Evolutionary conservation across 2,797 vertebrate species (phyloP), one percentile per base, ranked within the genome.

Genomic region (Bradypus variegatus): DNA sequence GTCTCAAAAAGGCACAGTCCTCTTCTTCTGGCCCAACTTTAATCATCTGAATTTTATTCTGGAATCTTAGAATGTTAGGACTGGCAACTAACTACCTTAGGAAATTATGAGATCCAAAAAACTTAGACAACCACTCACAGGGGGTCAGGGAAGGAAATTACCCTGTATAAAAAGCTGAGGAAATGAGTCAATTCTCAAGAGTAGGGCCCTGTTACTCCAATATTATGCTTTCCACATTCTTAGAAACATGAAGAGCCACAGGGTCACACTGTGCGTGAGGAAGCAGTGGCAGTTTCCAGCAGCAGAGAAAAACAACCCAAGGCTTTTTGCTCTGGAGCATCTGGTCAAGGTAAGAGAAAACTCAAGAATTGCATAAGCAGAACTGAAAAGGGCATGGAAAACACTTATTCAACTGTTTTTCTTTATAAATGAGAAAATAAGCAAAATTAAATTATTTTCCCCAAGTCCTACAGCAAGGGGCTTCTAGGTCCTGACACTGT

Each of bases 201-300:
- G 11, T 5, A 3, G 65, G 58, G 64, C 82, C 50, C 38, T 55
- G 12, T 3, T 19, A 16, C 4, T 21, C 70, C 18, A 15, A 29
- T 5, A 38, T 11, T 3, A 8, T 0, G 36, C 8, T 13, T 21
- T 58, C 67, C 60, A 12, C 14, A 1, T n/a, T n/a, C 67, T 53
- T 4, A 75, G 50, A 75, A 27, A 53, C 55, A 55, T 0, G 10
- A 53, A 64, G 27, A 55, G 53, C 16, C 78, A 5, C 5, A 60
- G 62, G 18, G 13, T 6, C 8, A 2, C 2, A 0, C 31, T 45
- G 8, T 16, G 29, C 0, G 2, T 8, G 45, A 55, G 15, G 27
- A 38, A 62, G 23, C 53, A 31, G 29, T 14, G 25, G 53, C 2
- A 1, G 11, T 6, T 60, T 87, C 53, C 27, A 60, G 65, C 53